Evolutionary conservation across 2,113 vertebrate genomes (phyloP), one percentile per base, ranked within the genome.

Genomic region (Epinephelus moara): DNA sequence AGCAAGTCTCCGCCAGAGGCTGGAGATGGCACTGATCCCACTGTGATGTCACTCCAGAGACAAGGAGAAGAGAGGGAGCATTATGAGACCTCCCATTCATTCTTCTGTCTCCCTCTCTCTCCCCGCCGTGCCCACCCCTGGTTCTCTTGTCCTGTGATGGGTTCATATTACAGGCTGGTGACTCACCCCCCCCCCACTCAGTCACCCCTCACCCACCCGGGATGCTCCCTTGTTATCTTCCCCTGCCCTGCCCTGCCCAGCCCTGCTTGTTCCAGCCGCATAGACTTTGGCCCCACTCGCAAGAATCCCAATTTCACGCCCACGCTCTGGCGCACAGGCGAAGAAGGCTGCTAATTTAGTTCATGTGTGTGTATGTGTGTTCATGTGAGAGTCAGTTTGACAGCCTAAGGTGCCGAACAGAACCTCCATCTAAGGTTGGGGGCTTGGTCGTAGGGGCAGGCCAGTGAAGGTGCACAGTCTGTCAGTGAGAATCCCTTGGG

Each of bases 31-130:
- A 88, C 86, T 0, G 85, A 89, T 94, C 94, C 95, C 91, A 85
- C 75, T 80, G 85, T 96, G 95, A 96, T 95, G 95, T 96, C 95
- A 95, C 92, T 82, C 84, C 73, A 84, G 81, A 88, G 91, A 91
- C 81, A 27, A 75, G 57, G 64, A 90, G 88, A 85, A 90, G 86
- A 91, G 88, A 90, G 82, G 78, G 66, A 86, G 83, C 89, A 75
- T 90, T 90, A 76, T 94, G 88, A 94, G 90, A 81, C 80, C 87
- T 92, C 93, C 89, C 94, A 94, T 95, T 96, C 94, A 95, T 90
- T 81, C 79, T 17, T 73, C 79, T 56, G 59, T 59, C 70, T 57
- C 47, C 69, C 47, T 53, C 53, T 68, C 30, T 30, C 61, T 73
- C 55, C 25, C 60, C 25, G 5, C 63, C 66, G n/a, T 84, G 68